Evolutionary conservation across 1,140 invertebrate species (phyloP).

Genomic region (Thaumatotibia leucotreta): DNA sequence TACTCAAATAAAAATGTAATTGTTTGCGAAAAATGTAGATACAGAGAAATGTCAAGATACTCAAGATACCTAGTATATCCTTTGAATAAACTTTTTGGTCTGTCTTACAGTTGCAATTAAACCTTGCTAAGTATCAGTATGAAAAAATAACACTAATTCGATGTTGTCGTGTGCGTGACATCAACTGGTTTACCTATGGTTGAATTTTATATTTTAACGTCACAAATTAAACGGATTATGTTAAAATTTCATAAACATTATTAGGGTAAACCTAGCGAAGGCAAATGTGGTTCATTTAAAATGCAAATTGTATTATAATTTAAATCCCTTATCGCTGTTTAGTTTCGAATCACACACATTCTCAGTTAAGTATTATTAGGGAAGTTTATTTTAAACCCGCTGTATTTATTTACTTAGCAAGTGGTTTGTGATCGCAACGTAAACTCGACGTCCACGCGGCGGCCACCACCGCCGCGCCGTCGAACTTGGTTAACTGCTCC

Average conservation of each 20-base stretch:
- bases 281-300: background rate
- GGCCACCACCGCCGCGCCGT: slow-evolving; percentile 22
- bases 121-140: no score
- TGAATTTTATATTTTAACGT: background rate
- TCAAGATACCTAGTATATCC: no score
- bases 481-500: slow-evolving; percentile 19
- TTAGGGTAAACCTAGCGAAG: background rate
- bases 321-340: slow-evolving; percentile 18
- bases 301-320: background rate
- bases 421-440: slow-evolving; percentile 68
- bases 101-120: no score
- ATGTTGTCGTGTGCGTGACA: no score
- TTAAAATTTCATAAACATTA: background rate
- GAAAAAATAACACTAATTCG: no score
- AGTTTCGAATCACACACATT: slow-evolving; percentile 58
- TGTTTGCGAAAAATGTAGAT: no score
- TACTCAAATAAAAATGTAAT: no score
- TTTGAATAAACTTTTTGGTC: no score
- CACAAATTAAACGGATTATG: background rate
- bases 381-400: slow-evolving; percentile 66
- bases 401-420: slow-evolving; percentile 72
- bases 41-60: no score
- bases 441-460: slow-evolving; percentile 39
- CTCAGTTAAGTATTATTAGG: slow-evolving; percentile 66
- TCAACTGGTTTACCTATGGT: background rate